Conservation (phyloP, 2,113 vertebrate species). For the Elephas maximus region DNA sequence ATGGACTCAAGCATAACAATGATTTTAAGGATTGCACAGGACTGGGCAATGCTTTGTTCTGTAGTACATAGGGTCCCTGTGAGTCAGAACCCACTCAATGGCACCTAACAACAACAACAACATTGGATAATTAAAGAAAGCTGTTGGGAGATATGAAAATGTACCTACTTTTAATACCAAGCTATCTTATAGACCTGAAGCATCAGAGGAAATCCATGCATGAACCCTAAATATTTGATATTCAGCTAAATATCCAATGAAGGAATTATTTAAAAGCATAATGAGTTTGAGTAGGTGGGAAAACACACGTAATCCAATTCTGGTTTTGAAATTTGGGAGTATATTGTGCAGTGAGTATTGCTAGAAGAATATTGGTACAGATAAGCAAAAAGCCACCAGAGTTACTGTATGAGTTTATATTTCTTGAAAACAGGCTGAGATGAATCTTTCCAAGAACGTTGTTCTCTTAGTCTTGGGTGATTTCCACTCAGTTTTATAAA, state of each 20-base stretch:
- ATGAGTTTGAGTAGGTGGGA: background rate
- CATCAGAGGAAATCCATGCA: background rate
- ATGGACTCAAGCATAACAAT: no score
- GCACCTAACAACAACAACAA: background rate
- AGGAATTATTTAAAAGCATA: background rate
- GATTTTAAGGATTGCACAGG: no score
- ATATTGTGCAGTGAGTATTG: background rate
- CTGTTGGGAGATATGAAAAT: background rate
- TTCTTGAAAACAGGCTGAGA: background rate
- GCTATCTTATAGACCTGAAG: background rate
- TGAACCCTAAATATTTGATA: background rate
- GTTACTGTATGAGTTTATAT: background rate
- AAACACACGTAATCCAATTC: background rate
- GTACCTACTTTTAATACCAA: background rate
- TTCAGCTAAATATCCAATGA: background rate
- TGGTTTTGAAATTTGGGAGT: background rate
- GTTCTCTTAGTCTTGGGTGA: background rate
- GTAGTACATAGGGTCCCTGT: no score
- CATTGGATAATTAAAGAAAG: background rate
- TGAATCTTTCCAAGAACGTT: slow-evolving; percentile 14
- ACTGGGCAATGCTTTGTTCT: no score
- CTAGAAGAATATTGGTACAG: background rate
- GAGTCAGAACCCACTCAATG: no score
- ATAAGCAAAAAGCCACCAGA: background rate
- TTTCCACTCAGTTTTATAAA: background rate